Percentiles rank a stretch among this genome's conserved stretches.
Evolutionary conservation across 2,113 vertebrate genomes (phyloP).

Genomic region (Colossoma macropomum): DNA sequence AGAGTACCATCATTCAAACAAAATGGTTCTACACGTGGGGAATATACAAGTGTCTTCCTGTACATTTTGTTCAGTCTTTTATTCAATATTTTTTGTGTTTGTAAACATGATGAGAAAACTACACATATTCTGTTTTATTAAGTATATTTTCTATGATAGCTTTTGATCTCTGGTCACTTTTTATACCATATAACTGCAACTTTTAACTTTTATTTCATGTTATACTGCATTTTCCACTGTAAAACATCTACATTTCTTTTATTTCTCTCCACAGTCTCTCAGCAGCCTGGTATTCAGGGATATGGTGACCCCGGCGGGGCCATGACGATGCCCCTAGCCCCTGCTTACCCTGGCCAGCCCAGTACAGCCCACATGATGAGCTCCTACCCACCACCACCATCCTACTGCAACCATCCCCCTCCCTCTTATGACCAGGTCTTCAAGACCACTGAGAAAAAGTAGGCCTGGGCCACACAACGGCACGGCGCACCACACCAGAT

Average conservation of each 20-base stretch:
- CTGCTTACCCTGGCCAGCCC: conserved; percentile 85
- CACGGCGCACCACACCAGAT: conserved; percentile 20
- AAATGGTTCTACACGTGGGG: not conserved
- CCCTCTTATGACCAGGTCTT: conserved; percentile 94
- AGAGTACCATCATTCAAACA: not conserved
- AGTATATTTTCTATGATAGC: not conserved
- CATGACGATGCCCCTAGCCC: conserved; percentile 76
- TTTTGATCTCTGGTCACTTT: not conserved
- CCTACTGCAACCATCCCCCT: conserved; percentile 95
- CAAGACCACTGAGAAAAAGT: conserved; percentile 86
- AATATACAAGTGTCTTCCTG: not conserved
- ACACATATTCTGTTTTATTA: too few relatives aligned
- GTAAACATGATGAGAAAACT: too few relatives aligned
- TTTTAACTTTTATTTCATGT: not conserved
- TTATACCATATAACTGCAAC: too few relatives aligned
- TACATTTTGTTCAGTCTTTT: not conserved
- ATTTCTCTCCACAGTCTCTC: conserved; percentile 79
- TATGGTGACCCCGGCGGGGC: conserved; percentile 84
- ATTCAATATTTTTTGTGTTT: not conserved
- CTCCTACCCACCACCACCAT: conserved; percentile 88
- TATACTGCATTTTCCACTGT: not conserved
- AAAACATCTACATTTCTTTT: not conserved
- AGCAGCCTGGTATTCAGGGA: conserved; percentile 86
- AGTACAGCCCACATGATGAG: conserved; percentile 84
- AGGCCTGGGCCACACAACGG: conserved; percentile 19